Percentiles rank a stretch among this genome's conserved stretches.
phyloP scores from a whole-genome alignment of 2,113 vertebrate species.

The Lontra canadensis region DNA sequence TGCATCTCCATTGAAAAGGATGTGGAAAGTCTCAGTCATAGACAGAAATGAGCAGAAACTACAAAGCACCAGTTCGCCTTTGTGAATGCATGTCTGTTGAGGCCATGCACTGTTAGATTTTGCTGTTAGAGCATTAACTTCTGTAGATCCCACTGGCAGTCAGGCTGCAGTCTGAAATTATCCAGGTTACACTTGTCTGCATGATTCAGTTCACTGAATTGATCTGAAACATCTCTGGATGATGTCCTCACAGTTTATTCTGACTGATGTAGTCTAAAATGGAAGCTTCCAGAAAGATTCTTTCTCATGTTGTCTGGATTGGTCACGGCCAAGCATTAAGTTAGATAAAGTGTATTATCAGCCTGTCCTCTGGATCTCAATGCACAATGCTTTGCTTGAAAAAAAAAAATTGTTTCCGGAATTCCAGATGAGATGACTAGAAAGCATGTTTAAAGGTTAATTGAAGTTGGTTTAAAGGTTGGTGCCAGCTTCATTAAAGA shows the following conservation, averaged over 20 bases:
- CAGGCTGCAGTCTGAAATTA: background rate
- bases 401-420: background rate
- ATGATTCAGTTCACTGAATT: background rate
- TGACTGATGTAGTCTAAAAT: background rate
- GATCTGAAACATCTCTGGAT: background rate
- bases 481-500: background rate
- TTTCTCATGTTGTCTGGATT: background rate
- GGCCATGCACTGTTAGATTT: rapidly evolving
- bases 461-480: background rate
- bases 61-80: rapidly evolving
- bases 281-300: background rate
- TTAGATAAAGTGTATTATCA: background rate
- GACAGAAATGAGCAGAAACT: background rate
- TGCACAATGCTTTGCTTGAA: background rate
- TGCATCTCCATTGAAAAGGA: background rate
- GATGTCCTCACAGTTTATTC: background rate
- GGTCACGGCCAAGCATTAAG: background rate
- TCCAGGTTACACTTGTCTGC: background rate
- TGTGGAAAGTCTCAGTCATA: background rate
- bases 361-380: background rate
- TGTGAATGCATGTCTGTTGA: background rate
- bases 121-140: background rate
- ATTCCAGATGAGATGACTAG: background rate
- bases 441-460: background rate
- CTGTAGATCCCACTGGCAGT: background rate